A percentile compares a stretch with the other conserved stretches of the same genome.
Evolutionary conservation across 2,888 invertebrate genomes (phyloP).

Genomic region (Brachyopa scutellaris): DNA sequence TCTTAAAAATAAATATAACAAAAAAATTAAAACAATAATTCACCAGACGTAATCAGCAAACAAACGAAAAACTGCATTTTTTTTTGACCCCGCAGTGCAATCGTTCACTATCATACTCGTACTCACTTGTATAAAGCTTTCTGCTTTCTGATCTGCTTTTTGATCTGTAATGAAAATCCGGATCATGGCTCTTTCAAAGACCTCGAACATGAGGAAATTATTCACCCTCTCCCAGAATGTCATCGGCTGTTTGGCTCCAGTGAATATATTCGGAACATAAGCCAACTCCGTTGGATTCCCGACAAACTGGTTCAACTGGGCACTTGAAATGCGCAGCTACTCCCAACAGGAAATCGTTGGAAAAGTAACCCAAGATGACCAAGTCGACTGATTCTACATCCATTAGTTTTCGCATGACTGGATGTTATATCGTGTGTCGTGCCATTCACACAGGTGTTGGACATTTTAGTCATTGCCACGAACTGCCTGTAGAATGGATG

Average conservation of each 20-base stretch:
- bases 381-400: constrained; percentile 76
- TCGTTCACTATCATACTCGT: not conserved
- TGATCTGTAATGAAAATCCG: not conserved
- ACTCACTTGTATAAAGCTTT: constrained; percentile 47
- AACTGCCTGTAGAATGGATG: constrained; percentile 69
- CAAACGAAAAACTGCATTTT: too few species aligned
- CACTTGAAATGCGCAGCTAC: constrained; percentile 77
- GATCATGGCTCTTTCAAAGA: constrained; percentile 17
- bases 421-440: constrained; percentile 73
- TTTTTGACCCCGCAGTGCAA: too few species aligned
- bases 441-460: constrained; percentile 64
- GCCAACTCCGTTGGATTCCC: constrained; percentile 77
- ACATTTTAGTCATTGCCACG: constrained; percentile 16
- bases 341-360: constrained; percentile 78
- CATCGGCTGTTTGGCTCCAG: not conserved
- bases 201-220: constrained; percentile 21
- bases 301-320: constrained; percentile 75
- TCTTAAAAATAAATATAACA: not conserved
- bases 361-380: constrained; percentile 77
- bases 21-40: too few species aligned
- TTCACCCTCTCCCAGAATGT: constrained; percentile 37
- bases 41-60: too few species aligned
- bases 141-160: too few species aligned
- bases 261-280: constrained; percentile 75
- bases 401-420: constrained; percentile 73